These are phyloP conservation scores for Prinia subflava DNA, from an alignment of 2,113 vertebrate genomes.

Conservation along the genomic window DNA sequence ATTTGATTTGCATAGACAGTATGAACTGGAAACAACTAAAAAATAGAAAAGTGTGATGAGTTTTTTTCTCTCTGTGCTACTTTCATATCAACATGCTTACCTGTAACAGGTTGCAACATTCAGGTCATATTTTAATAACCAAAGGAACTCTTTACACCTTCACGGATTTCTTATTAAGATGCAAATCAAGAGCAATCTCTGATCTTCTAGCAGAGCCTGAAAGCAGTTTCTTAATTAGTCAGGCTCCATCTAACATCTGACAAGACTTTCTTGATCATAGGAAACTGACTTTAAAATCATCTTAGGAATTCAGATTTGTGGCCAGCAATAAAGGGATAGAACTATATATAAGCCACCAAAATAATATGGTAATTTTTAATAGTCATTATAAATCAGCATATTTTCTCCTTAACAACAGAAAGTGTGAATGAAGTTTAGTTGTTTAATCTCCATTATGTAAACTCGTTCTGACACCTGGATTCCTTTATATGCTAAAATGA, in stretches of 20 bases:
- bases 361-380: background rate
- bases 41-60: background rate
- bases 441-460: background rate
- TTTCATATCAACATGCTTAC: background rate
- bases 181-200: background rate
- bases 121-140: background rate
- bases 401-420: background rate
- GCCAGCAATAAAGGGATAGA: background rate
- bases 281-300: background rate
- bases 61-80: background rate
- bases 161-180: conserved; percentile 28
- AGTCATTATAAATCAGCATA: background rate
- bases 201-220: background rate
- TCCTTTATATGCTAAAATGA: background rate
- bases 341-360: background rate
- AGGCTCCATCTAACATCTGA: background rate
- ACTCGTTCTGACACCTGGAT: background rate
- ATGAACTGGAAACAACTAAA: background rate
- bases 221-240: conserved; percentile 18
- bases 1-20: background rate
- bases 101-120: background rate
- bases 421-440: background rate
- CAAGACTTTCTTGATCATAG: background rate
- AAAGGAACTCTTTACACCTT: background rate
- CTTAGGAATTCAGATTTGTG: background rate